Evolutionary conservation across 2,113 vertebrate genomes (phyloP).

Genomic region (Sceloporus tristichus): DNA sequence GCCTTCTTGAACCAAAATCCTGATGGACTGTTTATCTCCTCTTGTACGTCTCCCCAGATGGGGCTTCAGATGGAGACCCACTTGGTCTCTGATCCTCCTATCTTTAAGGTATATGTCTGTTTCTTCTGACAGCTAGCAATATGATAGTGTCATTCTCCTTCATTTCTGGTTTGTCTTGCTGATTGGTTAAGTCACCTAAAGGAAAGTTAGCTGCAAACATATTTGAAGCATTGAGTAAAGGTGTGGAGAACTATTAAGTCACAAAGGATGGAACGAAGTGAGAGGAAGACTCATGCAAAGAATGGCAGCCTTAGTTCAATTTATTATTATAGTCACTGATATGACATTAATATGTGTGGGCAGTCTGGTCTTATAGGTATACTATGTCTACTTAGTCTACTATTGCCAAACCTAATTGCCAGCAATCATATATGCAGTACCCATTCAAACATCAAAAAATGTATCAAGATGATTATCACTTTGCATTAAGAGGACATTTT

Average conservation of each 20-base stretch:
- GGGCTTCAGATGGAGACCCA: not conserved
- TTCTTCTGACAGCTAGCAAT: not conserved
- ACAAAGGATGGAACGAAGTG: not conserved
- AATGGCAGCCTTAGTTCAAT: not conserved
- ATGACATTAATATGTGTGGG: not conserved
- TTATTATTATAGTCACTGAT: not conserved
- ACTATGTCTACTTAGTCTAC: not conserved
- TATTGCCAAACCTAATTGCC: not conserved
- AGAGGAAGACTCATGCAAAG: not conserved
- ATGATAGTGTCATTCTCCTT: not conserved
- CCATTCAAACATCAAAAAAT: not conserved
- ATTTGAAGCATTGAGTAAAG: not conserved
- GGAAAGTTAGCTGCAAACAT: not conserved
- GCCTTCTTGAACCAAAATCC: not conserved
- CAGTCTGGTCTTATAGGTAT: not conserved
- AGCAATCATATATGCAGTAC: not conserved
- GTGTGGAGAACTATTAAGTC: not conserved
- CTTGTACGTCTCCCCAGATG: not conserved
- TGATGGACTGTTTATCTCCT: not conserved
- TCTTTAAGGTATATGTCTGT: not conserved
- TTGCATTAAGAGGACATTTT: conserved; percentile 19
- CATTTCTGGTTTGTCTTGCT: not conserved
- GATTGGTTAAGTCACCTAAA: not conserved
- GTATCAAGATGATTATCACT: conserved; percentile 12
- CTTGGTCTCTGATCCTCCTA: no score